Evolutionary conservation across 2,113 vertebrate genomes (phyloP).

Genomic region (Zosterops japonicus): DNA sequence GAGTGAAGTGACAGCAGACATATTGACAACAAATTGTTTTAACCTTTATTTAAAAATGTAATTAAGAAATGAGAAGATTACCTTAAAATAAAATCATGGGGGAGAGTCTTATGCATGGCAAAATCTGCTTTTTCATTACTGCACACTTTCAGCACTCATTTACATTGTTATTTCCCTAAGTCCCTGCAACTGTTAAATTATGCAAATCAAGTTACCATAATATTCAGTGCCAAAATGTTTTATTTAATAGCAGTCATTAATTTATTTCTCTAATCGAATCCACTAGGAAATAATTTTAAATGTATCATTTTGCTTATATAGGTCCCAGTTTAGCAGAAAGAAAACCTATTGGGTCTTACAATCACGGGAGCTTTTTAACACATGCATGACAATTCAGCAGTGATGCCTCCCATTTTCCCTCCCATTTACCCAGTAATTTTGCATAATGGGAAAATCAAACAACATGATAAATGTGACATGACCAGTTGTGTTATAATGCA

Average conservation of each 20-base stretch:
- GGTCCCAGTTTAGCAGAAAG: conserved; percentile 19
- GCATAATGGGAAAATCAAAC: background rate
- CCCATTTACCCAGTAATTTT: background rate
- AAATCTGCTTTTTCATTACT: conserved; percentile 33
- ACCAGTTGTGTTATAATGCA: background rate
- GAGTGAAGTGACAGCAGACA: background rate
- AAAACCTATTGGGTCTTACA: conserved; percentile 11
- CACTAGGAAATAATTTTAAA: conserved; percentile 61
- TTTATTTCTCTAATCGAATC: conserved; percentile 60
- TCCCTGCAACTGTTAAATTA: conserved; percentile 63
- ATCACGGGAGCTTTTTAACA: background rate
- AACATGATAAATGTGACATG: background rate
- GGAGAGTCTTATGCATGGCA: background rate
- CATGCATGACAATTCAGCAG: background rate
- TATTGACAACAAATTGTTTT: background rate
- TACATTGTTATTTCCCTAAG: conserved; percentile 62
- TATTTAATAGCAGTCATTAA: conserved; percentile 66
- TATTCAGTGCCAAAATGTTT: conserved; percentile 60
- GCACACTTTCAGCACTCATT: conserved; percentile 12
- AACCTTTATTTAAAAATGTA: conserved; percentile 40
- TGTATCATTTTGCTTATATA: conserved; percentile 54
- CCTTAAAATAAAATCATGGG: background rate
- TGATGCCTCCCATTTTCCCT: background rate
- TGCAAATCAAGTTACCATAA: conserved; percentile 59
- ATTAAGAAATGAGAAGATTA: conserved; percentile 21